Percentiles rank a stretch among this genome's conserved stretches.
phyloP scores from a whole-genome alignment of 2,113 vertebrate genomes.

The Amia ocellicauda region DNA sequence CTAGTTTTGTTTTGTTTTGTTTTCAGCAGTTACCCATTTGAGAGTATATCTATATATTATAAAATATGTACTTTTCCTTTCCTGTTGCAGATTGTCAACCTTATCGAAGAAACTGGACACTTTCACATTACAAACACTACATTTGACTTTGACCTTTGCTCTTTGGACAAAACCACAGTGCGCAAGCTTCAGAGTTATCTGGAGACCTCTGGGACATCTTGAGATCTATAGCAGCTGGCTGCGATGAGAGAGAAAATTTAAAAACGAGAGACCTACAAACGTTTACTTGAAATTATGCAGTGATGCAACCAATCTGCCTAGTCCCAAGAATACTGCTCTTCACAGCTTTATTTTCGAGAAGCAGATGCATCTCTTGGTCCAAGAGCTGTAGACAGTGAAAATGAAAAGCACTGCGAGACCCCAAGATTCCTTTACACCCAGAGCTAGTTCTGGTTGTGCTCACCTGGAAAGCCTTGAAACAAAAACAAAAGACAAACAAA shows the following conservation, averaged over 20 bases:
- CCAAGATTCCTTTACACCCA: constrained; percentile 70
- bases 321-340: constrained; percentile 39
- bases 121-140: constrained; percentile 99
- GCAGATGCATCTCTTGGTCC: constrained; percentile 62
- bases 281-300: constrained; percentile 57
- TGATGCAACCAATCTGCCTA: constrained; percentile 57
- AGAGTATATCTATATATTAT: neutral
- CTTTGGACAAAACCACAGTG: constrained; percentile 93
- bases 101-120: constrained; percentile 98
- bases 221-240: constrained; percentile 69
- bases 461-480: constrained; percentile 89
- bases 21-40: too few relatives aligned
- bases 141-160: constrained; percentile 99
- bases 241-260: constrained; percentile 39
- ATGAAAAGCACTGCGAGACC: constrained; percentile 35
- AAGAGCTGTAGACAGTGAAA: constrained; percentile 45
- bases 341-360: constrained; percentile 68
- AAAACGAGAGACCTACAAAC: constrained; percentile 24
- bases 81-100: constrained; percentile 87
- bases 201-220: constrained; percentile 86
- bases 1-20: too few relatives aligned
- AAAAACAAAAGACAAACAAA: constrained; percentile 55
- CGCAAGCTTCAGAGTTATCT: constrained; percentile 97
- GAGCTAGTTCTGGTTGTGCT: constrained; percentile 67
- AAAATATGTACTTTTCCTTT: constrained; percentile 13